phyloP scores from a whole-genome alignment of 2,797 vertebrate species.

The Dendrocincla fuliginosa region DNA sequence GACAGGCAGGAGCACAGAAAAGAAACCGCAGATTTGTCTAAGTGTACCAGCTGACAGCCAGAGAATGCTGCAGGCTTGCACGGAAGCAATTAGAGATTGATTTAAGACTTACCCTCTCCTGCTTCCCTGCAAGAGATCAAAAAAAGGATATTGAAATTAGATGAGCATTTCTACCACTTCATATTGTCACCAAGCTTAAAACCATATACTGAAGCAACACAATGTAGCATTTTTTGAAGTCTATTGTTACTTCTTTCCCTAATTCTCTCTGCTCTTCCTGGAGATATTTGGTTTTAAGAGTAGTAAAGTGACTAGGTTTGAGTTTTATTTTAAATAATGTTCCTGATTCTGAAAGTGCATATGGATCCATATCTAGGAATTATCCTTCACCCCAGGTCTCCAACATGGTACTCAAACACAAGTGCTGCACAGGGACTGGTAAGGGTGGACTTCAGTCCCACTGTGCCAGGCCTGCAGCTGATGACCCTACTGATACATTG shows the following conservation, averaged over 20 bases:
- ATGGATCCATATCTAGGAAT: background rate
- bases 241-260: background rate
- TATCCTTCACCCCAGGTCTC: background rate
- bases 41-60: background rate
- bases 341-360: accelerated
- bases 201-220: background rate
- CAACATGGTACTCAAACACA: accelerated
- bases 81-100: background rate
- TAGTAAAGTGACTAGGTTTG: background rate
- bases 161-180: background rate
- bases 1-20: background rate
- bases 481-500: background rate
- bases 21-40: background rate
- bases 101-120: slow-evolving; percentile 85
- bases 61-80: background rate
- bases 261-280: background rate
- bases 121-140: slow-evolving; percentile 80
- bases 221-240: background rate
- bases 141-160: background rate
- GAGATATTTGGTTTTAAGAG: background rate
- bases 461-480: background rate
- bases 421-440: background rate
- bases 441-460: background rate
- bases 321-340: background rate
- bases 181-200: background rate